Percentiles rank a stretch among this genome's conserved stretches.
Evolutionary conservation across 2,797 vertebrate genomes (phyloP).

Genomic region (Poecile montanus): DNA sequence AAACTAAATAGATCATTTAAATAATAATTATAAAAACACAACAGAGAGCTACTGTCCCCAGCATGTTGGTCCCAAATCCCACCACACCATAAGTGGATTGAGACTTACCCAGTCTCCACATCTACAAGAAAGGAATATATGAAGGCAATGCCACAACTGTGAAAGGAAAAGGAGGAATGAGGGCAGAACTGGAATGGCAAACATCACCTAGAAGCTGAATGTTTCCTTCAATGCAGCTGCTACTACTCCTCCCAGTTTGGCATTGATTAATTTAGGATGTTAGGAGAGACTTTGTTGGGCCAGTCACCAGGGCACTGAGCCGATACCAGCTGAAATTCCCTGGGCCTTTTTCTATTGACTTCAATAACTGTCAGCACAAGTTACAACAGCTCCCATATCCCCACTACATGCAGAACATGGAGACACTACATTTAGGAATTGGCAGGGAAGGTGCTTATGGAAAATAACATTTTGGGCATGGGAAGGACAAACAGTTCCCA

Average conservation of each 20-base stretch:
- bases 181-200: background rate
- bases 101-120: constrained; percentile 29
- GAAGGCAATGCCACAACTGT: background rate
- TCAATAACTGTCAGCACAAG: background rate
- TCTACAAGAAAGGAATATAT: constrained; percentile 6
- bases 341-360: background rate
- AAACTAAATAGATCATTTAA: constrained; percentile 63
- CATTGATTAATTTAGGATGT: background rate
- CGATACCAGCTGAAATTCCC: background rate
- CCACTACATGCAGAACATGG: background rate
- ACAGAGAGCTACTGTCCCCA: constrained; percentile 63
- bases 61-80: constrained; percentile 61
- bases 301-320: background rate
- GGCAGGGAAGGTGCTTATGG: background rate
- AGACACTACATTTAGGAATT: background rate
- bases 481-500: background rate
- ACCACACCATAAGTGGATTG: constrained; percentile 20
- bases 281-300: background rate
- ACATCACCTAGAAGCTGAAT: constrained; percentile 6
- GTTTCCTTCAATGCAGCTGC: constrained; percentile 5
- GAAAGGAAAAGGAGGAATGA: background rate
- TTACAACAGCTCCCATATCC: background rate
- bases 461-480: background rate
- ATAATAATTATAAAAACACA: constrained; percentile 61
- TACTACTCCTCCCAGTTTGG: constrained; percentile 19